Evolutionary conservation across 1,140 invertebrate species (phyloP), one percentile per base, ranked within the genome.

Genomic region (Drosophila eugracilis): DNA sequence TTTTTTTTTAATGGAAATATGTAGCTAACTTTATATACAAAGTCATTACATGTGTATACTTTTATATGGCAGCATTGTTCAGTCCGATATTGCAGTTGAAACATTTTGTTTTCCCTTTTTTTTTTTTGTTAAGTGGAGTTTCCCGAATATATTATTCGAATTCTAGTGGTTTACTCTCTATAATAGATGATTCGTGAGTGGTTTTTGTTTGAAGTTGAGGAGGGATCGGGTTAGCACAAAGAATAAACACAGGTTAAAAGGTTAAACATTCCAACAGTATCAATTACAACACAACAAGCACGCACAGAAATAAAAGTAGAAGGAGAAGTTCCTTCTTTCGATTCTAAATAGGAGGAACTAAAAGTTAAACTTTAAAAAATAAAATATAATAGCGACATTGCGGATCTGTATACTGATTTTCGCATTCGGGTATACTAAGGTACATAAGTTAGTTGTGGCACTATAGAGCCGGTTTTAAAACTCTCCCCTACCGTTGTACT

Each of bases 31-130:
- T 58, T 44, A 54, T 49, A 44, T 80, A 55, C 32, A 73, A 63
- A 54, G 34, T 71, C 37, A 21, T 45, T 44, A 49, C 21, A 28
- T 44, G 55, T 58, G 34, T 62, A 44, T 26, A 42, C 9, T 34
- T 67, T 75, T 75, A 81, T 88, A 86, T 86, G 81, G 81, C 81
- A 86, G 81, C 81, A 81, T 88, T 70, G 54, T 75, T 86, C 81
- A 86, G 81, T 86, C 81, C 81, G 75, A 88, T 86, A 78, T 81
- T 81, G 66, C 65, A 75, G 45, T 78, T 84, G 39, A 57, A 76
- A 59, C 37, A 41, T 53, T 54, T 55, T 34, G 28, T 39, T 37
- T 60, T 60, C n/a, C 12, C 9, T 15, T 26, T 10, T 57, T 50
- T 32, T 1, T 9, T 44, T 50, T 34, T 12, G n/a, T 32, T 21